Base-by-base conservation (phyloP, 1,140 invertebrate species). In the Procambarus virginalis region DNA sequence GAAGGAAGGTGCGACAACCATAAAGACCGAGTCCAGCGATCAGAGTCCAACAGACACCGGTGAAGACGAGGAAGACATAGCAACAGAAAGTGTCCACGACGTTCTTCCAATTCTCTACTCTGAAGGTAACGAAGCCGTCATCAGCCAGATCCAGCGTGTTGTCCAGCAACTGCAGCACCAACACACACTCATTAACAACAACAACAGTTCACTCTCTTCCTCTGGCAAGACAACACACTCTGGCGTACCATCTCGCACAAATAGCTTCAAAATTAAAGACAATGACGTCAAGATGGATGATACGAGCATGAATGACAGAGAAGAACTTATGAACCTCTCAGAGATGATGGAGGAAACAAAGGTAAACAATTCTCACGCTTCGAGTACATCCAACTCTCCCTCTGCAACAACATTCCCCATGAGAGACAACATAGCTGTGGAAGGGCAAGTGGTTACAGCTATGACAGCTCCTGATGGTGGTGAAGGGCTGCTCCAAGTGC, bases 101-200 rank as follows among this genome's bases (percentile, higher is more conserved):
- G 34, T 64, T 8, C 3, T 89, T 34, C 87, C 81, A 2, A 77
- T 84, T 45, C 55, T 89, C 17, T 49, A 84, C 46, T 89, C 87
- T 5, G 70, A 60, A 9, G 76, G 81, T 48, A 89, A 89, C 46
- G 75, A 83, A 22, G 87, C 51, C 22, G 87, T 89, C 20, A 77
- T 89, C n/a, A 84, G 73, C 55, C 87, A 89, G 48, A 89, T 89
- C 14, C 81, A 89, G 22, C 73, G 60, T 48, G 81, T 89, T 45
- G 81, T 89, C 55, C 45, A 84, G 22, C 87, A 89, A 20, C 55
- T 89, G 22, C 87, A 89, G 75, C 55, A 84, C 2, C n/a, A n/a
- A 73, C 60, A 20, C 17, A 10, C 3, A 20, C 6, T 20, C 22
- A 34, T 1, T 20, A 34, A 73, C 5, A 73, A 45, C 34, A 20